Evolutionary conservation across 2,113 vertebrate genomes (phyloP), one percentile per base, ranked within the genome.

Genomic region (Origma solitaria): DNA sequence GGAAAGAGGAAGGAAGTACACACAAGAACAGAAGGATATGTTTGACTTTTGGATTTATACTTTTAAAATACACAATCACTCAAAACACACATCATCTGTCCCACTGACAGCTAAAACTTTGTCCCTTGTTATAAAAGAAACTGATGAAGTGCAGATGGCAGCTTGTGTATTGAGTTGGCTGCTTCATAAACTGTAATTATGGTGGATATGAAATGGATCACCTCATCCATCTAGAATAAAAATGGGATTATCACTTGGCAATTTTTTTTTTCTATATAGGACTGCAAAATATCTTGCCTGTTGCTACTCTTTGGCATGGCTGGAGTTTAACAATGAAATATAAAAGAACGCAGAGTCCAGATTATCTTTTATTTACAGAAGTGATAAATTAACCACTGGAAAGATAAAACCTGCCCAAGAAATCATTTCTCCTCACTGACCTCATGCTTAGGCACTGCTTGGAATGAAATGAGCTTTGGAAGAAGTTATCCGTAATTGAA

Each of bases 361-460:
- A 89, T 69, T 61, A 81, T 65, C 83, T 89, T 94, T 60, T 94
- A 87, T 94, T 95, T 94, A 94, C 81, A 92, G 49, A 95, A 95
- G 78, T 50, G 73, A 96, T 89, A 94, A 89, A 95, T 84, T 82
- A 96, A 95, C 84, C 78, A 94, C 84, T 87, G 81, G 77, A 82
- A 95, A 95, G 91, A 96, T 92, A 95, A 95, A 94, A 94, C 77
- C 66, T 92, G 57, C 84, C 64, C 77, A 91, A 95, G 61, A 30
- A 92, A 94, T 73, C 23, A 83, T 71, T 89, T 95, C 61, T 91
- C 77, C 81, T 86, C 66, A 62, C 80, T 94, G 91, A 94, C 82
- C 70, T 95, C 93, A 95, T 68, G 77, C 86, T 95, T 86, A 84
- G 77, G 80, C 81, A 92, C 69, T 72, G 73, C 53, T 91, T 87